Conservation (phyloP, 1,140 invertebrate species). For the Chrysomallon squamiferum region DNA sequence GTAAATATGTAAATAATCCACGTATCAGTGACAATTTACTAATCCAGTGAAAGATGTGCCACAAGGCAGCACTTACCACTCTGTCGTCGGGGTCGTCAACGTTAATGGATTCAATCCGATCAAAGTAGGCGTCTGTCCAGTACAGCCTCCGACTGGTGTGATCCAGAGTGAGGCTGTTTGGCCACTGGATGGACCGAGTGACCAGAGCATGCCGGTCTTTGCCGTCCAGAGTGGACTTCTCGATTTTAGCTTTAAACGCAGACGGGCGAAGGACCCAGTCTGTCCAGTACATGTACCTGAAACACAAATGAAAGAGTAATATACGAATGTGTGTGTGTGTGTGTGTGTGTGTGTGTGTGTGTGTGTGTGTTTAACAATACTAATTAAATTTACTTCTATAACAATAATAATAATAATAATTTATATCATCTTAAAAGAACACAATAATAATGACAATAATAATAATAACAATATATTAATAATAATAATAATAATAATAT, state of each 20-base stretch:
- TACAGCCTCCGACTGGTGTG: constrained; percentile 64
- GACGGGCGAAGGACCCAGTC: constrained; percentile 98
- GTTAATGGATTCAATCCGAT: constrained; percentile 83
- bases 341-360: background rate
- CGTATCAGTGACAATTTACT: no score
- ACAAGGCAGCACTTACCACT: no score
- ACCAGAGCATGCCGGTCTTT: constrained; percentile 87
- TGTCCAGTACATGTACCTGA: constrained; percentile 74
- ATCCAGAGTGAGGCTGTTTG: constrained; percentile 69
- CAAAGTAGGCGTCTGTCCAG: constrained; percentile 68
- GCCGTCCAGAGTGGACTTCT: constrained; percentile 81
- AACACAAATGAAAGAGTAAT: no score
- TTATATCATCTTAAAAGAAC: no score
- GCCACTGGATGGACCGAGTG: constrained; percentile 67
- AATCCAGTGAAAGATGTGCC: no score
- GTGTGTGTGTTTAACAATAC: no score
- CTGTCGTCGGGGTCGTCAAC: constrained; percentile 76
- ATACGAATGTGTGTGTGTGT: background rate
- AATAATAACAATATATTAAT: no score
- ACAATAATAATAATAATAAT: no score
- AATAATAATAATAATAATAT: no score
- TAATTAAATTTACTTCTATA: no score
- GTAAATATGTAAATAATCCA: no score
- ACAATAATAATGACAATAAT: no score
- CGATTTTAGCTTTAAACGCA: constrained; percentile 89